Evolutionary conservation across 2,113 vertebrate genomes (phyloP).

Genomic region (Coreoperca whiteheadi): DNA sequence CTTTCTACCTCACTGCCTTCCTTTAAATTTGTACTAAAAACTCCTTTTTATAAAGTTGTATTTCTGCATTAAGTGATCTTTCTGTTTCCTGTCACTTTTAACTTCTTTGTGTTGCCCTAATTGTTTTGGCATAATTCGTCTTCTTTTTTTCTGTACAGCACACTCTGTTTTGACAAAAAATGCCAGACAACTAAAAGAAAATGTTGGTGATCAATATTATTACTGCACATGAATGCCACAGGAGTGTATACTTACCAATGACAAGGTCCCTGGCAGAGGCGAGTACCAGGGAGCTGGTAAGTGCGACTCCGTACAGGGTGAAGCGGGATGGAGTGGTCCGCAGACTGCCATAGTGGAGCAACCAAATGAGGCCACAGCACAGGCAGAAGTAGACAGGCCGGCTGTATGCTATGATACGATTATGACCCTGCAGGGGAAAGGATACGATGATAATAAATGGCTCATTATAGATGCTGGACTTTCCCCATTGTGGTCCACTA

Average conservation of each 20-base stretch:
- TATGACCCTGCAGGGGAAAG: conserved; percentile 89
- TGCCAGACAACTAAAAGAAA: background rate
- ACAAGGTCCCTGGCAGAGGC: conserved; percentile 95
- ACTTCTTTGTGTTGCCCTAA: background rate
- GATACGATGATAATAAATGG: conserved; percentile 8
- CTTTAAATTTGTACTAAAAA: background rate
- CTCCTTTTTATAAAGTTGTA: background rate
- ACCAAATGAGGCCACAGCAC: conserved; percentile 98
- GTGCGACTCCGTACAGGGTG: conserved; percentile 92
- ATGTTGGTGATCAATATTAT: background rate
- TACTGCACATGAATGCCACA: background rate
- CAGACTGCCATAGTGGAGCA: conserved; percentile 94
- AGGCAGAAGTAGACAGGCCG: conserved; percentile 99
- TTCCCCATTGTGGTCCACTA: background rate
- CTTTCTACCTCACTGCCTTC: background rate
- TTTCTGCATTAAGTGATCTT: background rate
- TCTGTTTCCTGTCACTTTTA: too few species aligned
- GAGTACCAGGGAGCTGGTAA: conserved; percentile 94
- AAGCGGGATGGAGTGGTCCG: conserved; percentile 88
- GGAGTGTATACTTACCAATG: conserved; percentile 86
- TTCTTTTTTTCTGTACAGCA: background rate
- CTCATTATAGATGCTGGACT: background rate
- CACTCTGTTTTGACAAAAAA: background rate
- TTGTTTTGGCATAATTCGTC: background rate
- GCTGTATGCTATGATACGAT: conserved; percentile 99